Evolutionary conservation across 2,113 vertebrate species (phyloP).

Genomic region (Pseudopodoces humilis): DNA sequence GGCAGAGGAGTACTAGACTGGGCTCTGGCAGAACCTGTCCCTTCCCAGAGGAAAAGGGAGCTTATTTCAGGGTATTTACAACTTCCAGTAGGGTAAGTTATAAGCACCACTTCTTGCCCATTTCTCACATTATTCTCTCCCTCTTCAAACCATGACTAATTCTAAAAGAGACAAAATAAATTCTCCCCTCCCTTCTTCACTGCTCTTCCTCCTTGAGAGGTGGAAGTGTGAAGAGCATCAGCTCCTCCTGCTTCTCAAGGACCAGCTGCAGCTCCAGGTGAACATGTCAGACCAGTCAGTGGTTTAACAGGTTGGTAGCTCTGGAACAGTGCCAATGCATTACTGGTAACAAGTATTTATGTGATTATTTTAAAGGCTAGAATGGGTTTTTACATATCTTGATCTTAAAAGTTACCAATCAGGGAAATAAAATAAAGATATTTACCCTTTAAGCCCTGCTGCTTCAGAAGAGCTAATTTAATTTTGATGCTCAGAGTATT

Average conservation of each 20-base stretch:
- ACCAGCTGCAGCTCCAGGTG: background rate
- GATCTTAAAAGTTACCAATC: background rate
- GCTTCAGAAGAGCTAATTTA: background rate
- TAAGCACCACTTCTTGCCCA: background rate
- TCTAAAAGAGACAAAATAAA: background rate
- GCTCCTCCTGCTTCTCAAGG: background rate
- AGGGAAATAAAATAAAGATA: background rate
- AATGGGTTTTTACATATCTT: background rate
- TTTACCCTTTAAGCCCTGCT: background rate
- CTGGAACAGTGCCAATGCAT: background rate
- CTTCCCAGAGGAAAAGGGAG: background rate
- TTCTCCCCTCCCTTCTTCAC: background rate
- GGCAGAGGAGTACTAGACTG: background rate
- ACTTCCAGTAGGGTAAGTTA: background rate
- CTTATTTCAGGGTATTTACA: background rate
- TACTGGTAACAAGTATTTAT: background rate
- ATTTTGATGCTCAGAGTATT: background rate
- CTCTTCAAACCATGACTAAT: background rate
- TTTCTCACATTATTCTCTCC: background rate
- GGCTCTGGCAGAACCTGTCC: background rate
- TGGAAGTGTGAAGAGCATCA: background rate
- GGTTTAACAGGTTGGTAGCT: background rate
- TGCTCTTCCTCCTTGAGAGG: background rate
- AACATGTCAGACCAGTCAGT: background rate
- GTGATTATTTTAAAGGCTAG: background rate